Evolutionary conservation across 1,140 invertebrate genomes (phyloP).

Genomic region (Cecropterus lyciades): DNA sequence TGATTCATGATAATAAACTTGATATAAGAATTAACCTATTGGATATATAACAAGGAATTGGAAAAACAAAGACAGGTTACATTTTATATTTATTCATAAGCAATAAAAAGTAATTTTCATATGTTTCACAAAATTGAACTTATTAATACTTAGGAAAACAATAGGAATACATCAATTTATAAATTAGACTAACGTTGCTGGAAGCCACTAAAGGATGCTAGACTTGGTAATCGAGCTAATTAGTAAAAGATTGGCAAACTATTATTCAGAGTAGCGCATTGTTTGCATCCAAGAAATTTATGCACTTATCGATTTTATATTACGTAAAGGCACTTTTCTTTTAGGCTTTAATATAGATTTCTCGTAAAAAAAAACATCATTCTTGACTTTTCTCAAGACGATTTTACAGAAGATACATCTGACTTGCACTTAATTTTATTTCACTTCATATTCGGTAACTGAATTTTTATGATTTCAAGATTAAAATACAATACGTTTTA

Average conservation of each 20-base stretch:
- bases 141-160: conserved; percentile 63
- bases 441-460: not conserved
- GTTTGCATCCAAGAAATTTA: conserved; percentile 25
- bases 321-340: conserved; percentile 79
- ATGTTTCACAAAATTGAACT: conserved; percentile 76
- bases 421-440: not conserved
- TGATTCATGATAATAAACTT: too few species aligned
- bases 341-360: conserved; percentile 46
- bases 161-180: conserved; percentile 56
- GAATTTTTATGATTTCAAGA: not conserved
- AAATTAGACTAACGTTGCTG: conserved; percentile 53
- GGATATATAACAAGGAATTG: conserved; percentile 1
- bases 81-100: conserved; percentile 82
- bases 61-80: conserved; percentile 41
- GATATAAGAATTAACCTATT: too few species aligned
- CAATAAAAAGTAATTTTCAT: conserved; percentile 80
- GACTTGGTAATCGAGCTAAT: conserved; percentile 28
- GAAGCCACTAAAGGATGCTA: conserved; percentile 53
- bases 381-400: not conserved
- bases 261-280: conserved; percentile 25
- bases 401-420: not conserved
- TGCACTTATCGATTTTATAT: conserved; percentile 55
- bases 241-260: conserved; percentile 39
- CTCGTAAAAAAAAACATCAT: conserved; percentile 12
- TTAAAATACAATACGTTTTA: not conserved